Evolutionary conservation across 1,140 invertebrate species (phyloP), one percentile per base, ranked within the genome.

Genomic region (Saxidomus purpurata): DNA sequence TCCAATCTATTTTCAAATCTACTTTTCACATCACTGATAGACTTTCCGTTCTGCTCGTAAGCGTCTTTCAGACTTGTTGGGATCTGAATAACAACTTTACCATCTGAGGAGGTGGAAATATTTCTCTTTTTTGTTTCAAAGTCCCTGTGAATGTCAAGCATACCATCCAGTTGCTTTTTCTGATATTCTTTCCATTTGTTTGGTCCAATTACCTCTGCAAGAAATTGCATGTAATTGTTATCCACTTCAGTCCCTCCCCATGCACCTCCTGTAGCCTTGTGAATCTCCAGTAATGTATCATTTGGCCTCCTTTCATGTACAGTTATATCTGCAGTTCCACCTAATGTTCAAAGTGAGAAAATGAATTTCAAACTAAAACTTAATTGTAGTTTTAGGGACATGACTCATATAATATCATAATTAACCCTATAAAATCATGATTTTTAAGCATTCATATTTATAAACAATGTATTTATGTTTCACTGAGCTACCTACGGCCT

Each of bases 161-260:
- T 9, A 28, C 61, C 80, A 15, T n/a, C 55, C 52, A 61, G 55
- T 17, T 63, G 28, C 6, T 61, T 22, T n/a, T 52, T 4, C 17
- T 52, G 4, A 61, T 55, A 63, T 47, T 49, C 38, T 0, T 86
- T 36, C 59, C 61, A 67, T 17, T n/a, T 25, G 28, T 59, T 28
- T 22, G 28, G 19, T 47, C 43, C 43, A 22, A 38, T 34, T 74
- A 74, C n/a, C 34, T 11, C 4, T 36, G 8, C 28, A 34, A 74
- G 69, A 74, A 74, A 34, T 38, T 74, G 19, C 31, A 74, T 34
- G 31, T 25, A 74, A n/a, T 17, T 71, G 61, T 82, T 15, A 55
- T 91, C 87, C n/a, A 80, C 86, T 40, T 63, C 49, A 1, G 76
- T 88, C 34, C 86, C 86, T 9, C 76, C 86, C 86, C 76, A 91